Base-by-base conservation (phyloP, 2,888 invertebrate genomes). In the Aleiodes leptofemur region DNA sequence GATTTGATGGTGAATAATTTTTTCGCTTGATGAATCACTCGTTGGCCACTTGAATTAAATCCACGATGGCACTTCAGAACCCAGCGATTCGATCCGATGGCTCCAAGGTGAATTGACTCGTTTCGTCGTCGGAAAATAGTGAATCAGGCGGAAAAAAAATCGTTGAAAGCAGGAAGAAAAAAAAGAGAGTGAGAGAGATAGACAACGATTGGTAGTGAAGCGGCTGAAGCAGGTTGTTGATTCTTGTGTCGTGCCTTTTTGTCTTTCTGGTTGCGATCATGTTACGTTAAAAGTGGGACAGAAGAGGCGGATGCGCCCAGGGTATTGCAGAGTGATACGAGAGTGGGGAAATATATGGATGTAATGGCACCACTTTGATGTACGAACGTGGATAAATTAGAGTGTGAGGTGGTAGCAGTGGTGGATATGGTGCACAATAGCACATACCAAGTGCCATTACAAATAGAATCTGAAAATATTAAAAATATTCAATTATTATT, bases 371-470 rank as follows among this genome's bases (percentile, higher is more conserved):
- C 8, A 77, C 75, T 70, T 78, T 79, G 11, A 78, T 56, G 31
- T 79, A 79, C 69, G 72, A 78, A 43, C 51, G 72, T 8, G 78
- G 76, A 13, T 76, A 72, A 70, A 77, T 59, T 4, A 72, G 29
- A 38, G 73, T 71, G 53, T 76, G 72, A 29, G 73, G 68, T 38
- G 69, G 64, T n/a, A 73, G 43, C 43, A 78, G 8, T 3, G 79
- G 78, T 43, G 79, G 79, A 76, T 77, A 79, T 43, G 79, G 77
- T 7, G 78, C 77, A 31, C 71, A 75, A 11, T 31, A 50, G 38
- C 64, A 50, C 59, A 71, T 72, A 14, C 53, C 61, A 56, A 66
- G 43, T 57, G 74, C 76, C 38, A 79, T 61, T n/a, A 74, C 68
- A 23, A 79, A 53, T 55, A 74, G 13, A 11, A 71, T 71, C 71